These are phyloP conservation scores for Thysanoteuthis rhombus DNA, from an alignment of 2,888 invertebrate genomes.

Conservation along the genomic window DNA sequence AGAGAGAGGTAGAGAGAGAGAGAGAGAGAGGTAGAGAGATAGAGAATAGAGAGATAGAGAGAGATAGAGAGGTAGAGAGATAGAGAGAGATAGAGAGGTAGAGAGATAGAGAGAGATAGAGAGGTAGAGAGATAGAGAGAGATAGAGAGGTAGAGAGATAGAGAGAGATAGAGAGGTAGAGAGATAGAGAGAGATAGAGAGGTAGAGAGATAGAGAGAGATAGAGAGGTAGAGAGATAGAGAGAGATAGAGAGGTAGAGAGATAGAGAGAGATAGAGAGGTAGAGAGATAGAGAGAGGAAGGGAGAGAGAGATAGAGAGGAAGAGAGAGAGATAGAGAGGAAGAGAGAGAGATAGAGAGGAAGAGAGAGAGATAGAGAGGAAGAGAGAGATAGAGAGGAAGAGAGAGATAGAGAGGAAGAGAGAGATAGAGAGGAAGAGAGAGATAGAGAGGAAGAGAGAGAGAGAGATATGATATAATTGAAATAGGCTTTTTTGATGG, in stretches of 20 bases:
- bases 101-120: not conserved
- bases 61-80: not conserved
- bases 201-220: not conserved
- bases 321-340: not conserved
- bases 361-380: not conserved
- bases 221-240: not conserved
- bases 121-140: not conserved
- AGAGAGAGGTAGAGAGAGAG: not conserved
- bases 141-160: not conserved
- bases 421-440: not conserved
- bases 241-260: not conserved
- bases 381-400: not conserved
- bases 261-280: not conserved
- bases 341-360: not conserved
- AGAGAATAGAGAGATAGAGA: not conserved
- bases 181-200: not conserved
- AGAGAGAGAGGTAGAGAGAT: not conserved
- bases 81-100: not conserved
- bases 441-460: not conserved
- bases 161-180: not conserved
- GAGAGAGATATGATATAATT: no score
- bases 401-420: not conserved
- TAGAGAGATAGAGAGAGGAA: not conserved
- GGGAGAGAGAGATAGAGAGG: rapidly evolving
- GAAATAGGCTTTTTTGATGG: no score